Base-by-base conservation (phyloP, 2,797 vertebrate genomes). In the Pangasius mekongensis region DNA sequence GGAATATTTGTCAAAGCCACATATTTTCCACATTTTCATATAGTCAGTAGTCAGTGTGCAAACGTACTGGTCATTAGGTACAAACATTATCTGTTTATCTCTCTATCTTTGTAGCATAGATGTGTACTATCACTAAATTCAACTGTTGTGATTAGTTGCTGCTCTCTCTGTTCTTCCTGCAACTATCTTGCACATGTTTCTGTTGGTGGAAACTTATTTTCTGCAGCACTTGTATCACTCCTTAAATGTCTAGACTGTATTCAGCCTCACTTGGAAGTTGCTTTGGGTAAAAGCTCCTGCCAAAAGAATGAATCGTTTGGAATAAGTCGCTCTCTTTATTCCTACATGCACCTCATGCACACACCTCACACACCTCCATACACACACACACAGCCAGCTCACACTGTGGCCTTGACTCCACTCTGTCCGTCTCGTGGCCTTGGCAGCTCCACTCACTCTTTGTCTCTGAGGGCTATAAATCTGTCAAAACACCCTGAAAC, bases 381-480 rank as follows among this genome's bases (percentile, higher is more conserved):
- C 81, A 20, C 73, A 84, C 81, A 87, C 92, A 92, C 93, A 30
- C 6, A 43, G 36, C 39, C n/a, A 86, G 36, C 36, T 76, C 69
- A 16, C 18, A 30, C n/a, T 52, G 20, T 64, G 43, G 73, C 56
- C 73, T 64, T 64, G 85, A 64, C 85, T 78, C 73, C 91, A 87
- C 89, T 91, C 91, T 92, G 91, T 92, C 62, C 39, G 89, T 93
- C 92, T 88, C 87, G 91, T 92, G 87, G 91, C 94, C 91, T 91
- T 90, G 56, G 71, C 52, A 69, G 91, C 89, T 85, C 27, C 14
- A 27, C 73, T 77, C 67, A 49, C 52, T 87, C 73, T 76, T 86
- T 88, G 60, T 69, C 92, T 94, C 92, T 93, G 89, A 76, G 33
- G 78, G n/a, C 91, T 92, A 95, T 95, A 95, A 95, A 96, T 96